Conservation (phyloP, 2,113 vertebrate genomes). For the Microcebus murinus region DNA sequence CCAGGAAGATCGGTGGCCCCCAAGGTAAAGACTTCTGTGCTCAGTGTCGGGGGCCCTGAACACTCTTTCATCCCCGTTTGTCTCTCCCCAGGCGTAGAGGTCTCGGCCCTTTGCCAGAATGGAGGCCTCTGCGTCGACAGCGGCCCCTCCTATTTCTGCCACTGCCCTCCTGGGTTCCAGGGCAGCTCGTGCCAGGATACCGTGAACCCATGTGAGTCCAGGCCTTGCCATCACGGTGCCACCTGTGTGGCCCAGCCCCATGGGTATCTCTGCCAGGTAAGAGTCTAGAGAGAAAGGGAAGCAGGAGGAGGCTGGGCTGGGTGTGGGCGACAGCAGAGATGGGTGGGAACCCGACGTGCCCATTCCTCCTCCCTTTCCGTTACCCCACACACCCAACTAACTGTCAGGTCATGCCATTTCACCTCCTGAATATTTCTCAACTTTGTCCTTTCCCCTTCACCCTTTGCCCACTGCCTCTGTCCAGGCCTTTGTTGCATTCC, state of each 20-base stretch:
- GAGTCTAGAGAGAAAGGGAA: neutral
- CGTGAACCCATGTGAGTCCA: conserved; percentile 67
- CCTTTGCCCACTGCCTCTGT: neutral
- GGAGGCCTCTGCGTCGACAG: conserved; percentile 76
- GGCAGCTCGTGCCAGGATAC: conserved; percentile 78
- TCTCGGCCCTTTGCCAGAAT: conserved; percentile 79
- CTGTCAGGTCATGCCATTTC: neutral
- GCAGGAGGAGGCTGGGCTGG: neutral
- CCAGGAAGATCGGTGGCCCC: neutral
- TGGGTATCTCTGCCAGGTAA: conserved; percentile 79
- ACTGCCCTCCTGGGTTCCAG: conserved; percentile 77
- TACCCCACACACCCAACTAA: neutral
- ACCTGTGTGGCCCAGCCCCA: conserved; percentile 72
- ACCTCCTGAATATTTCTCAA: neutral
- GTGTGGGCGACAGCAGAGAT: neutral
- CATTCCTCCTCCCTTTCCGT: neutral
- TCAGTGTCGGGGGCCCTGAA: neutral
- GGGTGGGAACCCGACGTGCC: accelerated
- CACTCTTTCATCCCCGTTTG: neutral
- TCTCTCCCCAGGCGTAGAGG: conserved; percentile 62
- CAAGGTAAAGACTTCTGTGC: neutral
- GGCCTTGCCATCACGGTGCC: conserved; percentile 79
- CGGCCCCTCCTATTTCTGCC: conserved; percentile 71
- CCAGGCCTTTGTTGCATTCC: neutral
- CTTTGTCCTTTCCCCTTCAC: neutral